Percentiles rank a stretch among this genome's conserved stretches.
These are phyloP conservation scores for Reticulitermes speratus DNA, from an alignment of 1,140 invertebrate genomes.

Conservation along the genomic window DNA sequence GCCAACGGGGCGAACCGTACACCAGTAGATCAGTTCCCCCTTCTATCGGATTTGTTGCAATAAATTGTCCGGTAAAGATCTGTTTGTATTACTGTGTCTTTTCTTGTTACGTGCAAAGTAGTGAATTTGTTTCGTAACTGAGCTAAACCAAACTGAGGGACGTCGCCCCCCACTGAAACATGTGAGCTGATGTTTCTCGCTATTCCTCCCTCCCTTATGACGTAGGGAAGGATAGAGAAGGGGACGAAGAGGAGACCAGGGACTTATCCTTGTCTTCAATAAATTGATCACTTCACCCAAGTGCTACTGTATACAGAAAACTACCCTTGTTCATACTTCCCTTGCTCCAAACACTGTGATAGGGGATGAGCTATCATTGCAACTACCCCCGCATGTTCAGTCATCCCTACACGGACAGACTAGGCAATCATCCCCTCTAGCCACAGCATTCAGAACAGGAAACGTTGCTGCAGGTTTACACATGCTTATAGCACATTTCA, in stretches of 20 bases:
- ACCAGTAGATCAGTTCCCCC: too few relatives aligned
- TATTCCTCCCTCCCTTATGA: not conserved
- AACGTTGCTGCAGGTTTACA: not conserved
- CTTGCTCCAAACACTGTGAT: not conserved
- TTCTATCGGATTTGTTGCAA: not conserved
- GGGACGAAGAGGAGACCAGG: not conserved
- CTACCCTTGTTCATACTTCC: conserved; percentile 14
- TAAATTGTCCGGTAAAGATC: not conserved
- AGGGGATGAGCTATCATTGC: not conserved
- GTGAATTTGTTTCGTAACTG: not conserved
- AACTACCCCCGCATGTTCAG: conserved; percentile 5
- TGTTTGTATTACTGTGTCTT: not conserved
- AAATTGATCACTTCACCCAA: conserved; percentile 9
- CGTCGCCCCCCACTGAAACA: not conserved
- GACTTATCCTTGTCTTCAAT: conserved; percentile 16
- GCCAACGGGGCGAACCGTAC: too few relatives aligned
- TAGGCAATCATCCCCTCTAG: not conserved
- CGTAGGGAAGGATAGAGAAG: too few relatives aligned
- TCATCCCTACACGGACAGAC: not conserved
- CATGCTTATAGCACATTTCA: not conserved
- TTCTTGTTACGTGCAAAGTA: conserved; percentile 4
- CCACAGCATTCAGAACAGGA: not conserved
- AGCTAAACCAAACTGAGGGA: not conserved
- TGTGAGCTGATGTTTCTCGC: not conserved
- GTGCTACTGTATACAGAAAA: conserved; percentile 18